Base-by-base conservation (phyloP, 2,888 invertebrate species). In the Orthonevra nobilis region DNA sequence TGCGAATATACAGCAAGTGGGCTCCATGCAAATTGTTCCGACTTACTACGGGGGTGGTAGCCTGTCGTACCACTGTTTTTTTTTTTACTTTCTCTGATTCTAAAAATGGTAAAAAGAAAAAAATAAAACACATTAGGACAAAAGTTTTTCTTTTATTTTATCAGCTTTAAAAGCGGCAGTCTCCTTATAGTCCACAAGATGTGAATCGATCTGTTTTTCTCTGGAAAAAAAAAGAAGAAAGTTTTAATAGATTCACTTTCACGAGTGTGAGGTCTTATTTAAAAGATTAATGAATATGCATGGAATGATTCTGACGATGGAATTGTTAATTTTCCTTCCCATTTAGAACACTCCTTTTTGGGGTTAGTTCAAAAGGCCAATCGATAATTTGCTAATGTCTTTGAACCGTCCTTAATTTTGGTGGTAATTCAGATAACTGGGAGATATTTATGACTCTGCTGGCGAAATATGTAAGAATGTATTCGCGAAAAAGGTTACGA, bases 1-100 rank as follows among this genome's bases (percentile, higher is more conserved):
- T 61, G 54, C 63, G 60, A 48, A 42, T 20, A 42, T 17, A 30
- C 50, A 54, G 44, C 70, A 70, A 70, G 73, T 73, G 73, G 73
- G 73, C 12, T 56, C 38, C 56, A 66, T 73, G 73, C 73, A 73
- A 73, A 73, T 73, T 52, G 4, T 46, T 48, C 10, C 32, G 28
- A 9, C 30, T 10, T n/a, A 56, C 19, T 15, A 54, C 56, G 72
- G 64, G 56, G 64, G 72, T 40, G 72, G 34, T 34, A 36, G 54
- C 28, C 4, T n/a, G n/a, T n/a, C n/a, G 15, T 10, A 6, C 3
- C 15, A n/a, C n/a, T 28, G 28, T 48, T 30, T 28, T 12, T 30
- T n/a, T n/a, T n/a, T n/a, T n/a, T n/a, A n/a, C 61, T 61, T 61
- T 61, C 48, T 48, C 61, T 61, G 17, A 15, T 26, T 15, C 26